Evolutionary conservation across 2,888 invertebrate species (phyloP).

Genomic region (Patella caerulea): DNA sequence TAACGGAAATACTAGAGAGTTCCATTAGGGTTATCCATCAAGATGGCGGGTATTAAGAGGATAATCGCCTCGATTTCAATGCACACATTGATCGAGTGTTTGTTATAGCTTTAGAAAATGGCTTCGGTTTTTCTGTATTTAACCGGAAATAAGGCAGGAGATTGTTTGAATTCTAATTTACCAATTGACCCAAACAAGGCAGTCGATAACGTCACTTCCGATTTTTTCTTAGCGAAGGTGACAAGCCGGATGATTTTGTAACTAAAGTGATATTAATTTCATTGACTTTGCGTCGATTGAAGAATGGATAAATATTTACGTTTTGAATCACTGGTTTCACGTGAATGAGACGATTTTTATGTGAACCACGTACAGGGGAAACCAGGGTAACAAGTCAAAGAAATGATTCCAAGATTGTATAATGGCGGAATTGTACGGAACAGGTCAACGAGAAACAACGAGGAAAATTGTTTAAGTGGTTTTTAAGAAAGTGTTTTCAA

Average conservation of each 20-base stretch:
- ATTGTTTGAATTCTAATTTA: slow-evolving; percentile 12
- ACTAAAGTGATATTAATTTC: slow-evolving; percentile 23
- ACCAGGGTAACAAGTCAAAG: neutral
- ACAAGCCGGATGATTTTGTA: slow-evolving; percentile 20
- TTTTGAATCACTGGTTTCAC: slow-evolving; percentile 27
- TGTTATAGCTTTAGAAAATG: neutral
- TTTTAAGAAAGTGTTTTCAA: too few relatives aligned
- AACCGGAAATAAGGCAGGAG: neutral
- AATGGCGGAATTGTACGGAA: too few relatives aligned
- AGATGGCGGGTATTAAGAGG: slow-evolving; percentile 1
- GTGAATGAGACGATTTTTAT: neutral
- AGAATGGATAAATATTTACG: slow-evolving; percentile 26
- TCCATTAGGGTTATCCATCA: slow-evolving; percentile 45
- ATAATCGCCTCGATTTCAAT: slow-evolving; percentile 10
- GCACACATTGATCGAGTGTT: neutral
- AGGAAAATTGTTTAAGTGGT: neutral
- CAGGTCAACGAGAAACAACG: neutral
- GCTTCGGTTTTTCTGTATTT: slow-evolving; percentile 1
- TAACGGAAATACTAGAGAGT: slow-evolving; percentile 54
- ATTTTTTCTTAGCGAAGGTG: neutral
- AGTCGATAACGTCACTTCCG: slow-evolving; percentile 12
- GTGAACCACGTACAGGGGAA: neutral
- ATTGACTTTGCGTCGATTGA: slow-evolving; percentile 20
- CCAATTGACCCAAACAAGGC: slow-evolving; percentile 9
- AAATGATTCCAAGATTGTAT: neutral